Conservation (phyloP, 2,113 vertebrate genomes). For the Cricetomys ansorgei region DNA sequence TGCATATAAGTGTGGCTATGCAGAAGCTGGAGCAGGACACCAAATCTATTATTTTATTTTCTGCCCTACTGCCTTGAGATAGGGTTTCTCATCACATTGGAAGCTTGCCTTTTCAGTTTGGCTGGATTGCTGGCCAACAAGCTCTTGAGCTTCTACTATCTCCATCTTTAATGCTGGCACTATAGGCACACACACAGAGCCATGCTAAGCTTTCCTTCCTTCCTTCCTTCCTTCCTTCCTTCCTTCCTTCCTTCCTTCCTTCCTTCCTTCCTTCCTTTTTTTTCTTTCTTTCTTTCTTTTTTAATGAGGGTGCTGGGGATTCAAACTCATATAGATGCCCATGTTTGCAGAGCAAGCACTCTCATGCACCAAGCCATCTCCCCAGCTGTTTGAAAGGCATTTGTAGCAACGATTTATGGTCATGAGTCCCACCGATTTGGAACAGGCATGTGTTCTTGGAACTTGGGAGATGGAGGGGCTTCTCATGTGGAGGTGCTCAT, state of each 20-base stretch:
- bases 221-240: neutral
- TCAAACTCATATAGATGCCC: too few relatives aligned
- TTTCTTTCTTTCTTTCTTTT: neutral
- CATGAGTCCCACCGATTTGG: neutral
- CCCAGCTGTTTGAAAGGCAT: conserved; percentile 1
- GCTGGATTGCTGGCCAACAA: neutral
- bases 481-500: neutral
- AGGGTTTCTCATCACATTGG: neutral
- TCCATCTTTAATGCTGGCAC: too few relatives aligned
- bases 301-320: neutral
- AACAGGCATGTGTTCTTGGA: neutral
- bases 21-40: neutral
- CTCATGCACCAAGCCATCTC: neutral
- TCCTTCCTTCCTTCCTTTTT: neutral
- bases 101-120: neutral
- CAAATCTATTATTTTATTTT: neutral
- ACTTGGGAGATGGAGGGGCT: neutral
- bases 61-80: neutral
- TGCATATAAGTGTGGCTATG: neutral
- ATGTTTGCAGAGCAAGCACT: neutral
- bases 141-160: neutral
- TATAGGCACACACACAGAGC: neutral
- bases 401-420: neutral
- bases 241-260: too few relatives aligned
- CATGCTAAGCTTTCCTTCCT: neutral